phyloP scores from a whole-genome alignment of 2,797 vertebrate species.

The Smutsia temminckii region DNA sequence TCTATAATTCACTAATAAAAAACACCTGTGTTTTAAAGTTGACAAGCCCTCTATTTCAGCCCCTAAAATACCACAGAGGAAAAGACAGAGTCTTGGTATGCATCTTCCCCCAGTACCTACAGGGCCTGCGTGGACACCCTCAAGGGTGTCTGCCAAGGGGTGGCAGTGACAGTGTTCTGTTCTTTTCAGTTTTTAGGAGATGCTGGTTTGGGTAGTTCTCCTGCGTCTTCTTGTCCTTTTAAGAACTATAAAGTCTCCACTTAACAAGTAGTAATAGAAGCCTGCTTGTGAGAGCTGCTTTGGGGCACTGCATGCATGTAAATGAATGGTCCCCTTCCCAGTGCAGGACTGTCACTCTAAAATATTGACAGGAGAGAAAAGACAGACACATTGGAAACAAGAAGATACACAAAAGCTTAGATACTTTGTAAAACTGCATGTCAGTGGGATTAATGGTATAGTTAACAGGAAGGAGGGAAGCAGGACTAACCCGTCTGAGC shows the following conservation, averaged over 20 bases:
- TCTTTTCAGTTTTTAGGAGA: background rate
- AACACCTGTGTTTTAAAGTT: background rate
- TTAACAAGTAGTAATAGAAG: background rate
- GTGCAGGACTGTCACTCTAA: background rate
- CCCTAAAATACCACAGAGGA: background rate
- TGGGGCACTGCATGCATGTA: background rate
- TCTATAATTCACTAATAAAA: background rate
- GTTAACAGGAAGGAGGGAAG: background rate
- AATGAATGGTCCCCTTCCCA: background rate
- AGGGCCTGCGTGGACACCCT: background rate
- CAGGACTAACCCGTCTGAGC: no score
- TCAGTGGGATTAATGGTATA: background rate
- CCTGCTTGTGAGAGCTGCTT: background rate
- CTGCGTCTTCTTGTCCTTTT: background rate
- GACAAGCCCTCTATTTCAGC: background rate
- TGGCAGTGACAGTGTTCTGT: background rate
- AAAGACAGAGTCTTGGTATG: fast-evolving
- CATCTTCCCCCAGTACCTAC: fast-evolving
- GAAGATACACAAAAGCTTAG: background rate
- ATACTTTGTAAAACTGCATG: background rate
- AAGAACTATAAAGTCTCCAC: background rate
- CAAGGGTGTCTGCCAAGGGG: fast-evolving
- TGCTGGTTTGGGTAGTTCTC: background rate
- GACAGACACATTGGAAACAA: background rate
- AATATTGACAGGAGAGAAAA: background rate